Conservation (phyloP, 2,113 vertebrate genomes). For the Hiodon alosoides region DNA sequence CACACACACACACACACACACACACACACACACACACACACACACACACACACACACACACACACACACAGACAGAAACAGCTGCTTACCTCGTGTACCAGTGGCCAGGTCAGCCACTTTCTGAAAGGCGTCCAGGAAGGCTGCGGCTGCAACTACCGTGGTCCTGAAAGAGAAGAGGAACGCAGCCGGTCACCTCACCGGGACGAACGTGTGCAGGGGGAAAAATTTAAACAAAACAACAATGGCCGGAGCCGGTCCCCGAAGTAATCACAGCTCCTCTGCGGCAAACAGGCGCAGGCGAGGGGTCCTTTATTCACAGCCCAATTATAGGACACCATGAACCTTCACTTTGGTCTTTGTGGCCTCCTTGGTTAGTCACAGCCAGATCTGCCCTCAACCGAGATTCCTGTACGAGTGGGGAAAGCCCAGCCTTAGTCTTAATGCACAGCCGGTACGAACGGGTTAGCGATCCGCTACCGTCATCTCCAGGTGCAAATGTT, state of each 20-base stretch:
- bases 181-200: constrained; percentile 18
- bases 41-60: neutral
- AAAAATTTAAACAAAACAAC: too few relatives aligned
- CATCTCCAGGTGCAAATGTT: too few relatives aligned
- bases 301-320: neutral
- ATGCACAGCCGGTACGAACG: too few relatives aligned
- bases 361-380: too few relatives aligned
- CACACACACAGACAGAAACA: neutral
- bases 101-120: constrained; percentile 76
- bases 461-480: too few relatives aligned
- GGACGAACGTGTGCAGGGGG: too few relatives aligned
- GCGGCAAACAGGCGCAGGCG: neutral
- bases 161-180: constrained; percentile 51
- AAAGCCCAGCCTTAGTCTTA: neutral
- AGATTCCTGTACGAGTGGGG: too few relatives aligned
- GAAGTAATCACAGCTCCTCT: neutral
- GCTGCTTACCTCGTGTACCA: constrained; percentile 67
- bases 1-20: neutral
- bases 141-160: constrained; percentile 61
- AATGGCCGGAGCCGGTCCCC: neutral
- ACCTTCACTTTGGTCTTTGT: too few relatives aligned
- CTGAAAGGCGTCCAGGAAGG: constrained; percentile 75
- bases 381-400: too few relatives aligned
- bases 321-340: neutral
- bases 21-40: neutral